These are phyloP conservation scores for Micropoecilia bifurca DNA, from an alignment of 2,797 vertebrate genomes.

Conservation along the genomic window DNA sequence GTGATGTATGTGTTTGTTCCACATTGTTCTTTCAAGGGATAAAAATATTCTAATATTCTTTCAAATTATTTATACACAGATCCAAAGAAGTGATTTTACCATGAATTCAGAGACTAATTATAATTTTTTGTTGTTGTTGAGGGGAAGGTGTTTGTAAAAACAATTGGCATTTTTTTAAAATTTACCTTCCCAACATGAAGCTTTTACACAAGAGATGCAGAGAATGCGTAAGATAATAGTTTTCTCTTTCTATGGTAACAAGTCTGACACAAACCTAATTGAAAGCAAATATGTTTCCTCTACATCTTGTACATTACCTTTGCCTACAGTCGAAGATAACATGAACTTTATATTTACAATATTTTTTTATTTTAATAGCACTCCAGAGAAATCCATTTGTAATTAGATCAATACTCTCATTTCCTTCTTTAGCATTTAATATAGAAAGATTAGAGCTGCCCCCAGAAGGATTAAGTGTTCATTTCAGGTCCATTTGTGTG, in stretches of 20 bases:
- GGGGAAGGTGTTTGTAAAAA: not conserved
- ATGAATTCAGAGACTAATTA: not conserved
- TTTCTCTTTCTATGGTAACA: not conserved
- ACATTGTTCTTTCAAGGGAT: not conserved
- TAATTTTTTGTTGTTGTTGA: not conserved
- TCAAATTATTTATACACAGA: not conserved
- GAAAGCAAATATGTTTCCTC: conserved; percentile 8
- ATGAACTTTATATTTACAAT: conserved; percentile 36
- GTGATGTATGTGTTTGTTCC: not conserved
- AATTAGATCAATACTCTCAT: conserved; percentile 96
- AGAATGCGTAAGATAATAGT: not conserved
- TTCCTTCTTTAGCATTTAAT: conserved; percentile 94
- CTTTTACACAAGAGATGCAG: not conserved
- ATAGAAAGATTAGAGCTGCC: conserved; percentile 95
- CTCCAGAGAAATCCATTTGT: conserved; percentile 83
- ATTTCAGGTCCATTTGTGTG: conserved; percentile 84
- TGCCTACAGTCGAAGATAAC: conserved; percentile 22
- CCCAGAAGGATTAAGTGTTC: conserved; percentile 85
- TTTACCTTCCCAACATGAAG: not conserved
- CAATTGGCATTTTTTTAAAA: not conserved
- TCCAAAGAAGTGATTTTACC: not conserved
- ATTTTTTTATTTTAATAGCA: conserved; percentile 52
- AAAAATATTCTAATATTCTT: not conserved
- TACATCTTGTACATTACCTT: not conserved
- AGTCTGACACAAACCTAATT: conserved; percentile 7